A percentile compares a stretch with the other conserved stretches of the same genome.
Conservation (phyloP, 2,113 vertebrate genomes). For the Cebus imitator region DNA sequence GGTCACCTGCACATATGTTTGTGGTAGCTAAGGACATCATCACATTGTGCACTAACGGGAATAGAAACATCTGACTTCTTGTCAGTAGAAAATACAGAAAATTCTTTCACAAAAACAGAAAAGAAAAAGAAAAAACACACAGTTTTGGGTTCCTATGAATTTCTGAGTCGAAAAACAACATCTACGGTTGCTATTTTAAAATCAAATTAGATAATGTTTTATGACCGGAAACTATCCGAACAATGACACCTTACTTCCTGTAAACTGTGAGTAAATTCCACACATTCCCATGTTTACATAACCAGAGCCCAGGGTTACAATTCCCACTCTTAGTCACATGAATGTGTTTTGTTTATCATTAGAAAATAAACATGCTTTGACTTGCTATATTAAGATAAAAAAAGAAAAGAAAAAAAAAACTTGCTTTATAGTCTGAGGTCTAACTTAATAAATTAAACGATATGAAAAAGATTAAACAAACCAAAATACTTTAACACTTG, state of each 20-base stretch:
- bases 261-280: conserved; percentile 30
- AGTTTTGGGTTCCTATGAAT: conserved; percentile 57
- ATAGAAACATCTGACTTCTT: background rate
- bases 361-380: background rate
- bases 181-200: conserved; percentile 60
- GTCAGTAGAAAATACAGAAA: background rate
- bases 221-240: conserved; percentile 59
- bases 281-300: background rate
- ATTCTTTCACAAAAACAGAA: background rate
- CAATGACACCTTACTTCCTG: conserved; percentile 63
- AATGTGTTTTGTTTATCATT: background rate
- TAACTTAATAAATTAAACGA: background rate
- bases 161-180: conserved; percentile 57
- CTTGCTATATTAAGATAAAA: no score
- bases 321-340: background rate
- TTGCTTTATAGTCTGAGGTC: background rate
- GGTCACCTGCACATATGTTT: background rate
- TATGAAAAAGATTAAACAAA: background rate
- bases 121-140: background rate
- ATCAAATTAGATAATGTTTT: conserved; percentile 59
- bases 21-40: background rate
- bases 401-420: background rate
- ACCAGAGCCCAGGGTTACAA: background rate
- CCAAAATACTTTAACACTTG: background rate
- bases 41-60: background rate